Base-by-base conservation (phyloP, 1,140 invertebrate species). In the Samia ricini region DNA sequence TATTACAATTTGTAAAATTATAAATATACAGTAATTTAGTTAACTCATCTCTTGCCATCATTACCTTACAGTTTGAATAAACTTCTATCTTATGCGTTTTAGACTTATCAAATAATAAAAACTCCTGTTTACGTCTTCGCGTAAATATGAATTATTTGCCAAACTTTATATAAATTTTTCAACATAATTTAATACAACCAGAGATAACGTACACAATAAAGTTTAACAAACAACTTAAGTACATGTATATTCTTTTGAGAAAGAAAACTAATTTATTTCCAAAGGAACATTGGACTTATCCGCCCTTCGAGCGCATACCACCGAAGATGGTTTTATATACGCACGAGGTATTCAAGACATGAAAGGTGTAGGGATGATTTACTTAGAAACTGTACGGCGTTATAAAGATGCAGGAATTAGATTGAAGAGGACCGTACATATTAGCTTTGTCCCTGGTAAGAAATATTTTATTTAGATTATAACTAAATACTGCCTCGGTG, bases 391-490 rank as follows among this genome's bases (percentile, higher is more conserved):
- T 12, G 89, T 97, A 2, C 84, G 95, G 52, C 89, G 89, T 51
- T 79, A 96, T 4, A 95, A 94, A 74, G 68, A 85, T 2, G 79
- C 92, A 57, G 94, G 93, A 23, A 74, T 89, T 2, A 80, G 72
- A 54, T 81, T 93, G 26, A 83, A 91, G 49, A 91, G 95, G 63
- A 96, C 95, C 18, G 88, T 96, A 50, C 94, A 96, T 74, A 72
- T 97, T 1, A 92, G 93, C 10, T 97, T 96, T 92, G 95, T 97
- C 19, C 95, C 97, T 76, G 96, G 95, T 96, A 82, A 79, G 69
- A 19, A 2, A 0, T 33, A 36, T 12, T 36, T 36, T 10, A 5
- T 29, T n/a, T n/a, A n/a, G n/a, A 29, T 15, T 42, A 42, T 7
- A 15, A 15, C 33, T 42, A 12, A n/a, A 42, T 42, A 15, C 10